Conservation (phyloP, 2,888 invertebrate genomes). For the Galerucella calmariensis region DNA sequence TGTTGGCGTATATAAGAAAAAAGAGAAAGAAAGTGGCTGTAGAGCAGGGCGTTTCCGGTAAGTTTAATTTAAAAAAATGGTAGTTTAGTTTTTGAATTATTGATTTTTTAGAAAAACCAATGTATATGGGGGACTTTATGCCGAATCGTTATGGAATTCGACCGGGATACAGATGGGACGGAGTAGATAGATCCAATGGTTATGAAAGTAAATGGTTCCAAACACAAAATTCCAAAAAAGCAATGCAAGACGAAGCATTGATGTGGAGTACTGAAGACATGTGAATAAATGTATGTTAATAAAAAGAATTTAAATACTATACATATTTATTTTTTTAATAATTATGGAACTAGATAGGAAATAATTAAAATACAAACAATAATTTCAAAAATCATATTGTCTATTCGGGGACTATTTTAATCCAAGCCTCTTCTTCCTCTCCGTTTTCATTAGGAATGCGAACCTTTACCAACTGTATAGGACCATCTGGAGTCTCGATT, state of each 20-base stretch:
- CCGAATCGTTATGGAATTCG: conserved; percentile 92
- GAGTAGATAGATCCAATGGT: conserved; percentile 96
- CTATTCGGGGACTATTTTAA: conserved; percentile 60
- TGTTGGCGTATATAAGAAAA: conserved; percentile 86
- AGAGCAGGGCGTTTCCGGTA: conserved; percentile 68
- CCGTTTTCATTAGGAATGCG: conserved; percentile 62
- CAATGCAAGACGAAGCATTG: conserved; percentile 86
- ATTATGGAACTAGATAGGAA: not conserved
- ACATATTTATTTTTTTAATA: not conserved
- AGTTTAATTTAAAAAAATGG: conserved; percentile 33
- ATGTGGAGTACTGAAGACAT: conserved; percentile 96
- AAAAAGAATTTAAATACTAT: not conserved
- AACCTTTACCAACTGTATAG: conserved; percentile 62
- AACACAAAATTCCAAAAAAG: conserved; percentile 78
- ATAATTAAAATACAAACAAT: not conserved
- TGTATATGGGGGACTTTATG: conserved; percentile 85
- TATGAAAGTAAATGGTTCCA: conserved; percentile 92
- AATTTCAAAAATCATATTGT: not conserved
- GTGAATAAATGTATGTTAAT: conserved; percentile 65
- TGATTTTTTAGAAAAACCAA: conserved; percentile 70
- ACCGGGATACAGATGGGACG: conserved; percentile 98
- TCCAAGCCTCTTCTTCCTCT: conserved; percentile 65
- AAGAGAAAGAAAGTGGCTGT: conserved; percentile 73
- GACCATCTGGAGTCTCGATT: conserved; percentile 63
- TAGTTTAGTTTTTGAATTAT: conserved; percentile 29